Percentiles rank a stretch among this genome's conserved stretches.
Conservation (phyloP, 2,113 vertebrate species). For the Scophthalmus maximus region DNA sequence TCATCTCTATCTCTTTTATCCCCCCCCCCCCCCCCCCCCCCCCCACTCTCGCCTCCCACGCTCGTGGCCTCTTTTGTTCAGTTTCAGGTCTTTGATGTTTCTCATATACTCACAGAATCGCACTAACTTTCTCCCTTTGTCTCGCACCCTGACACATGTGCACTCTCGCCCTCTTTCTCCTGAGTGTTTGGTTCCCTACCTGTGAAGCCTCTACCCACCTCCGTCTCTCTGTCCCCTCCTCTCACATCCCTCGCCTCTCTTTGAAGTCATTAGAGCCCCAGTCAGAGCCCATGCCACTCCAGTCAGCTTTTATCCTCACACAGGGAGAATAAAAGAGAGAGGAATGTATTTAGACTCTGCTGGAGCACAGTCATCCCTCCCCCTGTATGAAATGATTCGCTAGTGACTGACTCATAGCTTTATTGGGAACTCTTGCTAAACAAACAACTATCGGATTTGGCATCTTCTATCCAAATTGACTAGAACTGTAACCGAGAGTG, state of each 20-base stretch:
- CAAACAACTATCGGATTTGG: constrained; percentile 66
- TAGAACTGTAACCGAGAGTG: constrained; percentile 62
- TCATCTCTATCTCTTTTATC: constrained; percentile 53
- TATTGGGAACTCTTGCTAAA: constrained; percentile 70
- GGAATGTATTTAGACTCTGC: constrained; percentile 67
- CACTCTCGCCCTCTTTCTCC: constrained; percentile 1
- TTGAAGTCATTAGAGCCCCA: constrained; percentile 75
- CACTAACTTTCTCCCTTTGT: constrained; percentile 67
- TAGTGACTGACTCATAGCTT: constrained; percentile 75
- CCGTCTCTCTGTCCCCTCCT: constrained; percentile 56
- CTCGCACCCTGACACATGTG: constrained; percentile 39
- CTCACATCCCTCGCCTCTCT: constrained; percentile 70
- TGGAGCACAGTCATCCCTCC: constrained; percentile 68
- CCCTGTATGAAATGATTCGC: constrained; percentile 75
- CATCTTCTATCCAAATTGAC: constrained; percentile 67
- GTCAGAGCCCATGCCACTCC: constrained; percentile 64
- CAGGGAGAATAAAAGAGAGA: constrained; percentile 37
- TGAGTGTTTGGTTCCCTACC: constrained; percentile 18
- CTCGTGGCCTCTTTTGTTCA: constrained; percentile 65
- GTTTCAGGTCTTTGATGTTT: constrained; percentile 71
- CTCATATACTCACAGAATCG: constrained; percentile 41
- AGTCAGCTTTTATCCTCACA: constrained; percentile 76
- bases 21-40: neutral
- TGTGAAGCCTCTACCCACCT: constrained; percentile 58
- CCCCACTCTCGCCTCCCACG: constrained; percentile 29